phyloP scores from a whole-genome alignment of 2,888 invertebrate genomes.

The Campoplex nolae region DNA sequence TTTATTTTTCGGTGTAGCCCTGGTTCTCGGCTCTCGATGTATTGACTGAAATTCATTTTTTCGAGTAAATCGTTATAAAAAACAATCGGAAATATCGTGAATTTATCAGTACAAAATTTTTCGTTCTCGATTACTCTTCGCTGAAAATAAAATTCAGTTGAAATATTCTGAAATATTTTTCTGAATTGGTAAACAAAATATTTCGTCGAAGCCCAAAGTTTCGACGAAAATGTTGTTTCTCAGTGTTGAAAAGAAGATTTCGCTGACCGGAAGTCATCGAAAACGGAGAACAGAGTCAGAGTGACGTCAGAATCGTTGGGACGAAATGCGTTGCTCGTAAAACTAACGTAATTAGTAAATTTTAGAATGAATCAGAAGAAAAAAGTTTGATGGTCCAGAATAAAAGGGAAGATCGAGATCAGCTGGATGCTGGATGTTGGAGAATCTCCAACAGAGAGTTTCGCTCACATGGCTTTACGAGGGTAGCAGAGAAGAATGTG shows the following conservation, averaged over 20 bases:
- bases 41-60: too few species aligned
- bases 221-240: too few species aligned
- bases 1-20: too few species aligned
- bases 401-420: constrained; percentile 45
- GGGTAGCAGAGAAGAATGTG: constrained; percentile 62
- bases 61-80: too few species aligned
- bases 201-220: too few species aligned
- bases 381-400: constrained; percentile 19
- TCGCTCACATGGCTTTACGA: constrained; percentile 61
- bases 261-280: background rate
- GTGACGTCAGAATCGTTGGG: background rate
- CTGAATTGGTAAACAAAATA: too few species aligned
- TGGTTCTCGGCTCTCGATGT: too few species aligned
- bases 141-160: too few species aligned
- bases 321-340: background rate
- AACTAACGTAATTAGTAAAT: too few species aligned
- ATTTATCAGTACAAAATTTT: background rate
- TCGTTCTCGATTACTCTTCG: too few species aligned
- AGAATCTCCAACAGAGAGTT: constrained; percentile 55
- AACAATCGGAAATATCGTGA: background rate
- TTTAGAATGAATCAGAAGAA: background rate
- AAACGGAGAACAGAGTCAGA: background rate
- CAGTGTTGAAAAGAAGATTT: background rate
- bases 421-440: background rate
- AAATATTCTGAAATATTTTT: too few species aligned